Evolutionary conservation across 2,113 vertebrate genomes (phyloP).

Genomic region (Mesembrinibis cayennensis): DNA sequence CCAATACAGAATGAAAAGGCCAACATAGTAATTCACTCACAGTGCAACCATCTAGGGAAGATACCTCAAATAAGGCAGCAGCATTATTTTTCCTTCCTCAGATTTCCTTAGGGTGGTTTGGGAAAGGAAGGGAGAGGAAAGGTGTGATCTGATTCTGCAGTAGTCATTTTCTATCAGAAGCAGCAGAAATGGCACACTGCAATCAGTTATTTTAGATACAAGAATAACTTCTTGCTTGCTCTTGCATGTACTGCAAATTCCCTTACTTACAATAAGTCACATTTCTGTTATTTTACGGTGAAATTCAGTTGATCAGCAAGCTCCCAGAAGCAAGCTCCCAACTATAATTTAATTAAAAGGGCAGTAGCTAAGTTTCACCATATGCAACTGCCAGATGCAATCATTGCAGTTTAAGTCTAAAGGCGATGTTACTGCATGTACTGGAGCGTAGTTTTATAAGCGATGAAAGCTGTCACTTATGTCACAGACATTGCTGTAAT

Average conservation of each 20-base stretch:
- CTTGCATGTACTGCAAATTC: slow-evolving; percentile 5
- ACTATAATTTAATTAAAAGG: slow-evolving; percentile 73
- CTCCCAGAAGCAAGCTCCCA: slow-evolving; percentile 60
- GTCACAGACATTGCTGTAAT: slow-evolving; percentile 66
- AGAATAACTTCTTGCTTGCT: slow-evolving; percentile 30
- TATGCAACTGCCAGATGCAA: slow-evolving; percentile 75
- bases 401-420: slow-evolving; percentile 64
- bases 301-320: slow-evolving; percentile 53
- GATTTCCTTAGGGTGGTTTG: not conserved
- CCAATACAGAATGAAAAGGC: not conserved
- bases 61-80: not conserved
- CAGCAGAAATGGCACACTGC: not conserved
- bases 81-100: not conserved
- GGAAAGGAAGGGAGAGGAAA: not conserved
- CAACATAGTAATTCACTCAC: not conserved
- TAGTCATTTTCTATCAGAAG: not conserved
- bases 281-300: slow-evolving; percentile 53
- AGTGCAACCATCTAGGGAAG: not conserved
- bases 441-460: slow-evolving; percentile 57
- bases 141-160: not conserved
- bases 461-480: slow-evolving; percentile 70
- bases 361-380: slow-evolving; percentile 69
- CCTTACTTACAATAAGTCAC: slow-evolving; percentile 7
- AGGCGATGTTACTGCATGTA: slow-evolving; percentile 53
- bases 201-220: slow-evolving; percentile 10